phyloP scores from a whole-genome alignment of 1,140 invertebrate genomes.

The Coelopa frigida region DNA sequence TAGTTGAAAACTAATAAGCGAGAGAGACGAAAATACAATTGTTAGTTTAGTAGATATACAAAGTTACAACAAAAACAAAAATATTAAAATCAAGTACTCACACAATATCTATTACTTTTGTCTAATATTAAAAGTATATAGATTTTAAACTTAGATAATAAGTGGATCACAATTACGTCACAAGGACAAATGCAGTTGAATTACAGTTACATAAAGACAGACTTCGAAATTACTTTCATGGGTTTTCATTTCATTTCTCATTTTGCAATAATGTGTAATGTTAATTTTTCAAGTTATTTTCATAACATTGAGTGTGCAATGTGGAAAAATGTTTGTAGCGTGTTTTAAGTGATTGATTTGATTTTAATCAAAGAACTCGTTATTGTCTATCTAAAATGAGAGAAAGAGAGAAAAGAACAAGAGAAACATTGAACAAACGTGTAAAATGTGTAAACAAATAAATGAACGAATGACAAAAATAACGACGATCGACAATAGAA shows the following conservation, averaged over 20 bases:
- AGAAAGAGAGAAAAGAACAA: slow-evolving; percentile 26
- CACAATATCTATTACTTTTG: slow-evolving; percentile 20
- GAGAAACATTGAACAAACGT: slow-evolving; percentile 14
- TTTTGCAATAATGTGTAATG: no score
- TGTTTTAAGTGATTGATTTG: not conserved
- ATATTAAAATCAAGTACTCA: slow-evolving; percentile 25
- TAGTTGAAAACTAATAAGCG: not conserved
- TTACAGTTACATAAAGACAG: no score
- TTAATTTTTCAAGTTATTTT: no score
- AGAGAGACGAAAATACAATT: no score
- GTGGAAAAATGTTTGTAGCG: not conserved
- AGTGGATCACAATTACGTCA: slow-evolving; percentile 10
- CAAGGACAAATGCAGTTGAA: no score
- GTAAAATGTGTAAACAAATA: slow-evolving; percentile 1
- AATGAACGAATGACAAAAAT: not conserved
- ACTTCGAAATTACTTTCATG: no score
- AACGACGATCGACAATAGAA: not conserved
- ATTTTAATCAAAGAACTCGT: slow-evolving; percentile 26
- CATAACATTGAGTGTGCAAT: no score
- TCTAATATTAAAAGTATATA: not conserved
- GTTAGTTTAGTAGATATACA: no score
- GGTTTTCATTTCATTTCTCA: no score
- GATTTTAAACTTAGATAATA: slow-evolving; percentile 1
- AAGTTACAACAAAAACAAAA: not conserved
- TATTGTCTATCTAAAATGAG: slow-evolving; percentile 40